These are phyloP conservation scores for Tanypteryx hageni DNA, from an alignment of 2,888 invertebrate genomes.

Conservation along the genomic window DNA sequence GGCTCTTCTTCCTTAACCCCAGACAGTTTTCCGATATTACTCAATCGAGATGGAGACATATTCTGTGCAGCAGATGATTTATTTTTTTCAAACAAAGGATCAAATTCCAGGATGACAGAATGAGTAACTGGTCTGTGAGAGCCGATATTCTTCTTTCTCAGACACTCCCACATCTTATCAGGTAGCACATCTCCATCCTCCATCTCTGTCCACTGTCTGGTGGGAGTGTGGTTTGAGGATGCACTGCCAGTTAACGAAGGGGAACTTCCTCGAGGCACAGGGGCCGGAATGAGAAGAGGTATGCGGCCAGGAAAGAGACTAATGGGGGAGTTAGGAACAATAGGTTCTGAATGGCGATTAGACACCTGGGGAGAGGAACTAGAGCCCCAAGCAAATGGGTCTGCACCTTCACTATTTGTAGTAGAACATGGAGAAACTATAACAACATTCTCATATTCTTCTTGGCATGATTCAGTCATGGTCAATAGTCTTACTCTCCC, in stretches of 20 bases:
- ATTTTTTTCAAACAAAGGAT: constrained; percentile 76
- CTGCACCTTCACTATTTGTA: not conserved
- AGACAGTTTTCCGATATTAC: constrained; percentile 32
- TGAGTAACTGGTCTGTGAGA: constrained; percentile 74
- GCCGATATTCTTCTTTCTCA: constrained; percentile 64
- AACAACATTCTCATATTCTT: constrained; percentile 59
- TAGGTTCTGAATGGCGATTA: not conserved
- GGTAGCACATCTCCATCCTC: constrained; percentile 70
- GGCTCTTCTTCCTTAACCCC: constrained; percentile 2
- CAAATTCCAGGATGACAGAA: constrained; percentile 85
- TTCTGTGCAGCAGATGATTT: not conserved
- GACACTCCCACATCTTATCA: not conserved
- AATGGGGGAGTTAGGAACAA: constrained; percentile 17
- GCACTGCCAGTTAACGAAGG: constrained; percentile 76
- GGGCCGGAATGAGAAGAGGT: constrained; percentile 67
- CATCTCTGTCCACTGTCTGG: constrained; percentile 70
- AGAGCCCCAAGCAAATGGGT: constrained; percentile 30
- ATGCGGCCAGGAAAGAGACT: constrained; percentile 46
- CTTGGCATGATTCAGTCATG: not conserved
- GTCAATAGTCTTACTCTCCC: constrained; percentile 36
- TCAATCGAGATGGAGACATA: constrained; percentile 32
- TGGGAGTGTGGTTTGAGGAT: constrained; percentile 72
- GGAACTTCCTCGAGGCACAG: constrained; percentile 71
- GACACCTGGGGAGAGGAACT: not conserved
- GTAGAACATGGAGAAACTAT: constrained; percentile 34